Percentiles rank a stretch among this genome's conserved stretches.
Evolutionary conservation across 2,888 invertebrate genomes (phyloP).

Genomic region (Dione vanillae): DNA sequence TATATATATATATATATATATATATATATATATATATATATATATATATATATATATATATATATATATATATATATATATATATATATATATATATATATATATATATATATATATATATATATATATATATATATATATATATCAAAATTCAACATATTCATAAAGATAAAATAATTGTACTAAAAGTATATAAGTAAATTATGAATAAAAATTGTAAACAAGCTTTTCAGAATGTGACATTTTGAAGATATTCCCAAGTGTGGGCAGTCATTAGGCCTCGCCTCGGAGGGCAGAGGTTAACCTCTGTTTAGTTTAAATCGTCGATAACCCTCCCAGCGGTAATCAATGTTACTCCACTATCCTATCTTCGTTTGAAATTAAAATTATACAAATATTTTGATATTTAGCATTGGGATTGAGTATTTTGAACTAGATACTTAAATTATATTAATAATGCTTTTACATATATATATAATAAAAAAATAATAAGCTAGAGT

Average conservation of each 20-base stretch:
- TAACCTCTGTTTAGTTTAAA: conserved; percentile 45
- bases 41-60: too few relatives aligned
- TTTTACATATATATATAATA: too few relatives aligned
- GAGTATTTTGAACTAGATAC: not conserved
- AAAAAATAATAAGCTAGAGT: too few relatives aligned
- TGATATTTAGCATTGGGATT: not conserved
- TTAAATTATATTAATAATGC: not conserved
- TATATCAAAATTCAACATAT: too few relatives aligned
- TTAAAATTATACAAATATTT: conserved; percentile 35
- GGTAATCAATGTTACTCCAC: conserved; percentile 42
- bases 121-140: too few relatives aligned
- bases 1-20: too few relatives aligned
- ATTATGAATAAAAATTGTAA: not conserved
- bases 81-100: too few relatives aligned
- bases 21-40: too few relatives aligned
- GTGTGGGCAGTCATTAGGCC: conserved; percentile 40
- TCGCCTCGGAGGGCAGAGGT: conserved; percentile 39
- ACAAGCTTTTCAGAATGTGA: not conserved
- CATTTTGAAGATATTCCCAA: conserved; percentile 36
- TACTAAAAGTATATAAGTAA: too few relatives aligned
- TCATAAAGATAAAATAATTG: too few relatives aligned
- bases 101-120: too few relatives aligned
- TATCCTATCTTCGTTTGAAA: conserved; percentile 30
- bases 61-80: too few relatives aligned
- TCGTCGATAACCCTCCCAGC: conserved; percentile 43